phyloP scores from a whole-genome alignment of 2,888 invertebrate species.

The Lissonota sp. region DNA sequence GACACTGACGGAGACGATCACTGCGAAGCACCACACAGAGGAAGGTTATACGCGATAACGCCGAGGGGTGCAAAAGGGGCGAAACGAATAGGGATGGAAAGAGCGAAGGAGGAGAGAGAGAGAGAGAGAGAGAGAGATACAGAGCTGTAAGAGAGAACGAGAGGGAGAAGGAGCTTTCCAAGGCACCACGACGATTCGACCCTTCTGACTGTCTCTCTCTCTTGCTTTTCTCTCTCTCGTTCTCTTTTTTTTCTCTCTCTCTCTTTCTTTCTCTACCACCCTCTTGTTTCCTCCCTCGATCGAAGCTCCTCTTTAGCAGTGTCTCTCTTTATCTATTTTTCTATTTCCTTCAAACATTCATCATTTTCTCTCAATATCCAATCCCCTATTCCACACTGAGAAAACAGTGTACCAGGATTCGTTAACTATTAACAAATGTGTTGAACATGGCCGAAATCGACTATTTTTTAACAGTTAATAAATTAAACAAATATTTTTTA shows the following conservation, averaged over 20 bases:
- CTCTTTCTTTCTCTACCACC: constrained; percentile 56
- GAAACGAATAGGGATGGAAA: background rate
- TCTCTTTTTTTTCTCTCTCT: constrained; percentile 33
- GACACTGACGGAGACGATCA: constrained; percentile 78
- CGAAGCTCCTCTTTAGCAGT: constrained; percentile 77
- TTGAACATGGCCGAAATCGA: too few relatives aligned
- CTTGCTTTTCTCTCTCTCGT: constrained; percentile 47
- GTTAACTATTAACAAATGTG: too few relatives aligned
- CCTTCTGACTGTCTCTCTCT: constrained; percentile 54
- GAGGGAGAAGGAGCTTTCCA: constrained; percentile 64
- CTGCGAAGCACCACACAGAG: constrained; percentile 76
- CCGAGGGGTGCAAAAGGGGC: background rate
- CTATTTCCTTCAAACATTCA: background rate
- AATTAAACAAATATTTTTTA: too few relatives aligned
- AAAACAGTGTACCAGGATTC: too few relatives aligned
- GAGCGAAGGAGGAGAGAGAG: constrained; percentile 29
- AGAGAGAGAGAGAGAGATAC: constrained; percentile 48
- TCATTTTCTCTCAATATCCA: too few relatives aligned
- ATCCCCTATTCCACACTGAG: too few relatives aligned
- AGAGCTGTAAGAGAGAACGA: constrained; percentile 31
- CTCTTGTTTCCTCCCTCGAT: constrained; percentile 69
- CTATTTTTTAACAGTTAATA: too few relatives aligned
- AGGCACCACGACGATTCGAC: constrained; percentile 62
- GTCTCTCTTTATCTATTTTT: constrained; percentile 62
- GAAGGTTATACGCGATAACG: background rate